Percentiles rank a stretch among this genome's conserved stretches.
phyloP scores from a whole-genome alignment of 2,888 invertebrate genomes.

The Apodemia mormo region DNA sequence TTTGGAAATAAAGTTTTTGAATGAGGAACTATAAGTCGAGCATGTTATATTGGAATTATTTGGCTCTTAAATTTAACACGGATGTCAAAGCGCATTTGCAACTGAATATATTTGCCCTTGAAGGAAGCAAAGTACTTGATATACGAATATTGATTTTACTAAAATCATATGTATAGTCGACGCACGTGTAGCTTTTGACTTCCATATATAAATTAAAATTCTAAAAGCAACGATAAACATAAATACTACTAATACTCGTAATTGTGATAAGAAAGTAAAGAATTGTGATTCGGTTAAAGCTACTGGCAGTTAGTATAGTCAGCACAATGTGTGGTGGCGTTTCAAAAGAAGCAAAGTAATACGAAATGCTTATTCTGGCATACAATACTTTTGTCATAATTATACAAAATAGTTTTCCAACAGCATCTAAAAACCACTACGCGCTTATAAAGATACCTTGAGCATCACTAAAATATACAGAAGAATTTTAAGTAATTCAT shows the following conservation, averaged over 20 bases:
- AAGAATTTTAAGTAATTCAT: conserved; percentile 65
- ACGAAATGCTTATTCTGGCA: conserved; percentile 70
- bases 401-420: conserved; percentile 52
- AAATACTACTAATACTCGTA: not conserved
- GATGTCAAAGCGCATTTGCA: not conserved
- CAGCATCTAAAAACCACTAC: conserved; percentile 72
- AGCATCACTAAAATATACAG: conserved; percentile 75
- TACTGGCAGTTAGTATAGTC: conserved; percentile 10
- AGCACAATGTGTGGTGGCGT: conserved; percentile 15
- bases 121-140: not conserved
- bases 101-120: conserved; percentile 1
- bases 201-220: not conserved
- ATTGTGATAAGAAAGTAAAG: not conserved
- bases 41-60: not conserved
- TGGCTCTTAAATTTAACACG: not conserved
- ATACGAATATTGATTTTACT: conserved; percentile 12
- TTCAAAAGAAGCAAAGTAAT: conserved; percentile 45
- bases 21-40: conserved; percentile 7
- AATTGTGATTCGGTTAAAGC: conserved; percentile 2
- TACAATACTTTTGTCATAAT: conserved; percentile 52
- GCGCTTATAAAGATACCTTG: conserved; percentile 73
- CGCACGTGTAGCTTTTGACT: not conserved
- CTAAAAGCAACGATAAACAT: not conserved
- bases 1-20: conserved; percentile 11
- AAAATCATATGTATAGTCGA: not conserved